Evolutionary conservation across 1,140 invertebrate species (phyloP).

Genomic region (Eueides isabella): DNA sequence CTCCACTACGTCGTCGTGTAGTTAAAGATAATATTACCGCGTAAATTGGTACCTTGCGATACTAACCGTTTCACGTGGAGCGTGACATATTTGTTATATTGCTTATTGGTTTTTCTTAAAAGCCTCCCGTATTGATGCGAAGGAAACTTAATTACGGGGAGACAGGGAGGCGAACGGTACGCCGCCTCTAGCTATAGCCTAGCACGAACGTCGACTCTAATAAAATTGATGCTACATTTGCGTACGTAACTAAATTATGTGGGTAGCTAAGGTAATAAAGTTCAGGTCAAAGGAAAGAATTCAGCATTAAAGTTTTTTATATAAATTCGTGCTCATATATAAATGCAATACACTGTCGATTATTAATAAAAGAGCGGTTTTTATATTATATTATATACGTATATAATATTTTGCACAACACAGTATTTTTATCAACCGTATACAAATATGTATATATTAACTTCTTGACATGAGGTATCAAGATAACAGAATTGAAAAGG

Average conservation of each 20-base stretch:
- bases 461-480: no score
- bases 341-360: not conserved
- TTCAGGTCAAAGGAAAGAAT: not conserved
- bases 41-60: conserved; percentile 3
- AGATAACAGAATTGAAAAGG: no score
- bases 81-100: conserved; percentile 13
- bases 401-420: no score
- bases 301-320: not conserved
- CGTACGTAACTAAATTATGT: conserved; percentile 24
- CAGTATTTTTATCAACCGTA: no score
- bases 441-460: no score
- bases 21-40: not conserved
- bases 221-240: conserved; percentile 25
- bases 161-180: conserved; percentile 20
- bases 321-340: not conserved
- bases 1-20: not conserved
- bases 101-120: conserved; percentile 38
- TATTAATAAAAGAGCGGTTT: not conserved
- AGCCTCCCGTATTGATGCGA: conserved; percentile 29
- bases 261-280: conserved; percentile 6
- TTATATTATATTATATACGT: not conserved
- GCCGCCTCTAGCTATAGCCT: conserved; percentile 20
- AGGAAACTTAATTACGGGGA: conserved; percentile 34
- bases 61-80: conserved; percentile 5
- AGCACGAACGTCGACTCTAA: conserved; percentile 28